Base-by-base conservation (phyloP, 2,888 invertebrate species). In the Parnassius mnemosyne region DNA sequence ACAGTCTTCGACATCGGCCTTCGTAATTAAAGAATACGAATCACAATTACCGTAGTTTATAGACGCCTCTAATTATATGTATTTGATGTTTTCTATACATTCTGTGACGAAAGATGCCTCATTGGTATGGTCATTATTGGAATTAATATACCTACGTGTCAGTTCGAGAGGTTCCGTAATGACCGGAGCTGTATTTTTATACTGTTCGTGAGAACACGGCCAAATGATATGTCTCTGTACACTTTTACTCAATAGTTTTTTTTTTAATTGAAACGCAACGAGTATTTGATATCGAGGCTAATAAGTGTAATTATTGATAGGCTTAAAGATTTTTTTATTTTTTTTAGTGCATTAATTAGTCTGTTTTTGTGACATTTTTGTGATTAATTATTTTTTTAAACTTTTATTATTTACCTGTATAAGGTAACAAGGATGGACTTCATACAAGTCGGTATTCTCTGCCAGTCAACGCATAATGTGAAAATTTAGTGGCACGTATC, bases 91-190 rank as follows among this genome's bases (percentile, higher is more conserved):
- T 87, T 88, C 89, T 86, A 88, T 87, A 84, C 86, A 81, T 74
- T 73, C 76, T 87, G 89, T 89, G 89, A 89, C 89, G 89, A 90
- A 89, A 89, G 84, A 86, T 80, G 76, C 80, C 81, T 81, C 84
- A 80, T 83, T 84, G 84, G 76, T 72, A 74, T 79, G 79, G 88
- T 89, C 89, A 90, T 91, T 90, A 90, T 78, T 85, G 77, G 90
- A 88, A 91, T 91, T 90, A 91, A 91, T 91, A 89, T 87, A 87
- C 80, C 87, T 89, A 90, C 90, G 90, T 90, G 90, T 84, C 75
- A 85, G 90, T 84, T 90, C 90, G 81, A 83, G 81, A 88, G 89
- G 88, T 88, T 83, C 79, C 76, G 69, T 88, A 89, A 89, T 89
- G 81, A 87, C 81, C 77, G 81, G 73, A n/a, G 79, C 78, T 79